Conservation (phyloP, 30 jellyfish, hydroid and myxozoan genomes). For the Hydractinia symbiolongicarpus region DNA sequence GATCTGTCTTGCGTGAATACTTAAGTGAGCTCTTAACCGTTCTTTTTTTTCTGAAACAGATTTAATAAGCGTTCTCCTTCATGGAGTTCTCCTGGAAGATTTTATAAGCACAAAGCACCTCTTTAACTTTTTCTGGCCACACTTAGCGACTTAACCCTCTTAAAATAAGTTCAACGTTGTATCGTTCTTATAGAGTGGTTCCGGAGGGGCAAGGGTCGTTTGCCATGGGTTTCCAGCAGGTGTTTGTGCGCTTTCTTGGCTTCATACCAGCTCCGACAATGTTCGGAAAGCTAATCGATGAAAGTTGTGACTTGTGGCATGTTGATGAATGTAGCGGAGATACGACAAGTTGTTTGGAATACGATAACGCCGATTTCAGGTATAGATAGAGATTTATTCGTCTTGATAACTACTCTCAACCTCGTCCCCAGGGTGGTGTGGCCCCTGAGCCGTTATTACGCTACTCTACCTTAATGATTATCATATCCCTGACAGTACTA, state of each 20-base stretch:
- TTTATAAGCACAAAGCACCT: too few relatives aligned
- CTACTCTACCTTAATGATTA: conserved; percentile 10
- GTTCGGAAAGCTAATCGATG: conserved; percentile 78
- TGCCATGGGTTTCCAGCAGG: conserved; percentile 96
- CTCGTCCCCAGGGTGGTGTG: neutral
- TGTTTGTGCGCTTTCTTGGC: conserved; percentile 81
- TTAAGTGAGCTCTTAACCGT: too few relatives aligned
- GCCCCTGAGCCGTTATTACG: neutral
- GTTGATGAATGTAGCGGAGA: conserved; percentile 66
- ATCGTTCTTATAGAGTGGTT: conserved; percentile 56
- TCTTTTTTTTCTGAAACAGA: too few relatives aligned
- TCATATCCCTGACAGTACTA: neutral
- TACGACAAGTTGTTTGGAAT: conserved; percentile 67
- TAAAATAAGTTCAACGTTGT: neutral
- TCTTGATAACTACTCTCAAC: neutral
- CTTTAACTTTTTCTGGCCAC: too few relatives aligned
- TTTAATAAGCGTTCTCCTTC: too few relatives aligned
- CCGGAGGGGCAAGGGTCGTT: conserved; percentile 82
- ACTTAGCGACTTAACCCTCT: too few relatives aligned
- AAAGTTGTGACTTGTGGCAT: conserved; percentile 85
- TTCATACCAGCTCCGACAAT: conserved; percentile 94
- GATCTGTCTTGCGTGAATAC: too few relatives aligned
- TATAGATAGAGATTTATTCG: neutral
- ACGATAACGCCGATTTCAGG: conserved; percentile 55
- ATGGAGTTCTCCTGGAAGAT: too few relatives aligned